These are phyloP conservation scores for Hozukius guyotensis DNA, from an alignment of 2,797 vertebrate genomes.

Conservation along the genomic window DNA sequence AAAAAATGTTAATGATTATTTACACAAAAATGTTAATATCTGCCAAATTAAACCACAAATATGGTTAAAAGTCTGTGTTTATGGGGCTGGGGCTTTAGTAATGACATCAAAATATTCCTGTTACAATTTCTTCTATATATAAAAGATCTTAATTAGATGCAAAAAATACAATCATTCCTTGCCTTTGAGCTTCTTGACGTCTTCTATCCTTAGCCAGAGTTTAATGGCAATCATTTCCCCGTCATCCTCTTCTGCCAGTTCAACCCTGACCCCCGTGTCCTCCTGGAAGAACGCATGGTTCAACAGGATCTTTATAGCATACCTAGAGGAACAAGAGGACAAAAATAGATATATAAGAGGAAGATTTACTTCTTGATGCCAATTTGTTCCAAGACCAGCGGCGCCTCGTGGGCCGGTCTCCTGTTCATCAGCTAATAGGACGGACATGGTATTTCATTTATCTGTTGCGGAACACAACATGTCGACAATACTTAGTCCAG, in stretches of 20 bases:
- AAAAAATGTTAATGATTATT: background rate
- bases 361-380: background rate
- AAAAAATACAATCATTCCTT: background rate
- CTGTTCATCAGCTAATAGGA: conserved; percentile 15
- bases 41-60: background rate
- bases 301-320: conserved; percentile 96
- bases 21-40: no score
- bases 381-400: background rate
- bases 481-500: background rate
- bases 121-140: background rate
- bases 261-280: conserved; percentile 97
- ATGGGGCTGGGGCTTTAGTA: no score
- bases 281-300: conserved; percentile 99
- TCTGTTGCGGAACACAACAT: conserved; percentile 15
- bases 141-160: background rate
- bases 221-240: conserved; percentile 98
- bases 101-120: background rate
- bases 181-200: conserved; percentile 98
- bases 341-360: background rate
- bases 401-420: background rate
- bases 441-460: conserved; percentile 5
- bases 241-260: conserved; percentile 98
- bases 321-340: conserved; percentile 77
- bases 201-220: conserved; percentile 98
- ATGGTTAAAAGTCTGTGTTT: background rate